Base-by-base conservation (phyloP, 2,113 vertebrate species). In the Menidia beryllina region DNA sequence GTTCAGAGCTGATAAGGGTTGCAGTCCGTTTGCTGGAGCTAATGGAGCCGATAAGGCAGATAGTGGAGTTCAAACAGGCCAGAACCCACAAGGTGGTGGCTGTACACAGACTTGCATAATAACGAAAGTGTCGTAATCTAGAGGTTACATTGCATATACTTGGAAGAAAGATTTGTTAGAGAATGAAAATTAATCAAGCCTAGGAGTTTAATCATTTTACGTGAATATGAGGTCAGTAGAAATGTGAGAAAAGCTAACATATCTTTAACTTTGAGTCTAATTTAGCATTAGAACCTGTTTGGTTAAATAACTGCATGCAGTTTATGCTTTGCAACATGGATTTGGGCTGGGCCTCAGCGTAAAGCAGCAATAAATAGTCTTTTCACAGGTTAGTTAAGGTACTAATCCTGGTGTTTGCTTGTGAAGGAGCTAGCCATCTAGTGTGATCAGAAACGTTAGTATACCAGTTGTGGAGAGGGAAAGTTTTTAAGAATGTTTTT, bases 41-140 rank as follows among this genome's bases (percentile, higher is more conserved):
- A 49, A 34, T 53, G 65, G 36, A 55, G 64, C 51, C 72, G 83
- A 91, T 90, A 86, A 89, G 71, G 59, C 51, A 59, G 69, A 72
- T 77, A 83, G 70, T 45, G 38, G 52, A 56, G 67, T 82, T 85
- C 48, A 84, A 78, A 85, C 81, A 43, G 66, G 58, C 23, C 62
- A 39, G 66, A 75, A 58, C 80, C 21, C 77, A 70, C 79, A 45
- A 57, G 67, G 63, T 58, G 57, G 36, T 75, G 68, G 50, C 53
- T 61, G 56, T 15, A 41, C 63, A 88, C 61, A 75, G 69, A 24
- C 50, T 27, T 50, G 64, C 67, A 81, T 88, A 77, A 86, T 84
- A 87, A 86, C 84, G 73, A n/a, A n/a, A n/a, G n/a, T n/a, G n/a
- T n/a, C n/a, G n/a, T n/a, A n/a, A n/a, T n/a, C n/a, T n/a, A n/a